These are phyloP conservation scores for Antheraea assamensis DNA, from an alignment of 2,888 invertebrate genomes.

Conservation along the genomic window DNA sequence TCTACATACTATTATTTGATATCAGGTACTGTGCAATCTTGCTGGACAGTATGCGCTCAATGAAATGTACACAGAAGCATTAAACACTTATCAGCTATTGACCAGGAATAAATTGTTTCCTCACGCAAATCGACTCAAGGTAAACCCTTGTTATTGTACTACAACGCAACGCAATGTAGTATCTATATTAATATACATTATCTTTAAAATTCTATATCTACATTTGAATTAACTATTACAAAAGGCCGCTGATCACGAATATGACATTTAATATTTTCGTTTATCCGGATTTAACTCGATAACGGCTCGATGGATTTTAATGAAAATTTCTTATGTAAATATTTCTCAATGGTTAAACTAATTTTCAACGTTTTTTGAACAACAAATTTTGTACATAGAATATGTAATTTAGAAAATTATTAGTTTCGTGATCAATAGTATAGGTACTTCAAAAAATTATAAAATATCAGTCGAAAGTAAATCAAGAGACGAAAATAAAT, in stretches of 20 bases:
- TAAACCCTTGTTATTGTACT: constrained; percentile 56
- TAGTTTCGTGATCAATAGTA: too few species aligned
- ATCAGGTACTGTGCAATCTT: constrained; percentile 95
- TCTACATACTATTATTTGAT: neutral
- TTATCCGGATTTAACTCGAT: neutral
- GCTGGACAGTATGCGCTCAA: constrained; percentile 97
- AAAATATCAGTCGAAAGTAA: too few species aligned
- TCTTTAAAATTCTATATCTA: neutral
- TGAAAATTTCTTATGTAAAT: neutral
- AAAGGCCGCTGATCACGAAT: neutral
- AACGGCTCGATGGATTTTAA: neutral
- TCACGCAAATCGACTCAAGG: constrained; percentile 95
- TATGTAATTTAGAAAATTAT: too few species aligned
- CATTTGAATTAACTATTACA: neutral
- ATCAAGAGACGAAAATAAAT: neutral
- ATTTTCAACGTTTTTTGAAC: neutral
- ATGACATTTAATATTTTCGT: neutral
- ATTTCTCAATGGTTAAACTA: neutral
- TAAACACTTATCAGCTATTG: constrained; percentile 97
- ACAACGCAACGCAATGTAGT: neutral
- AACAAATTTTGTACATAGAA: too few species aligned
- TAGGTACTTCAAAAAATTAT: too few species aligned
- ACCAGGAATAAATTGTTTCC: constrained; percentile 96
- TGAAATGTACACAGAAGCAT: constrained; percentile 97
- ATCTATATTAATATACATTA: constrained; percentile 7